Base-by-base conservation (phyloP, 2,797 vertebrate species). In the Crax fasciolata region DNA sequence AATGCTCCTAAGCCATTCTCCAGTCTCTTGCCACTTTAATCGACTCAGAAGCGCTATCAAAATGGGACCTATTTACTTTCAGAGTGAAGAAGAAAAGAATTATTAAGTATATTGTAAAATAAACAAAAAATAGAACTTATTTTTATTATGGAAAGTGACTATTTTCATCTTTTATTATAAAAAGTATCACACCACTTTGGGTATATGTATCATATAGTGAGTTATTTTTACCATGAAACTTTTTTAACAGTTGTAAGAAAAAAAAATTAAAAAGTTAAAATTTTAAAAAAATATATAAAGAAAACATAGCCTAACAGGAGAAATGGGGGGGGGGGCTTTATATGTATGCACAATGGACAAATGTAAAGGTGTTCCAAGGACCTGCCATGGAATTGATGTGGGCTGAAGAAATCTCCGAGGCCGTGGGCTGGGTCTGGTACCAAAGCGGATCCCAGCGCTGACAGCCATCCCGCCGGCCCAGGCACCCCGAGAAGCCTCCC, bases 71-170 rank as follows among this genome's bases (percentile, higher is more conserved):
- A 52, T 95, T 95, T 97, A 91, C 95, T 95, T 92, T 55, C 96
- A 97, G 96, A 94, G 97, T 96, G 94, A 98, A 98, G 97, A 98
- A 98, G 98, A 99, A 98, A 97, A 98, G 98, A 99, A 94, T 91
- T 98, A 98, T 98, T 99, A 99, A 99, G 99, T 99, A 99, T 99
- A 99, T 99, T 99, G 99, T 99, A 99, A 99, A 99, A 99, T 99
- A 99, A 99, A 98, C 98, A 98, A 98, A 98, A 98, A 98, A 98
- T 99, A 99, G 99, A 99, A 99, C 99, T 99, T 99, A 99, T 99
- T 99, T 99, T 99, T 99, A 99, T 99, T 99, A 99, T 99, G 98
- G 98, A 99, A 99, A 98, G 98, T 98, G 98, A 98, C 98, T 98
- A 98, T 98, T 98, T 98, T 98, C 98, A 98, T 98, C 98, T 98